Conservation (phyloP, 2,113 vertebrate species). For the Pseudorasbora parva region DNA sequence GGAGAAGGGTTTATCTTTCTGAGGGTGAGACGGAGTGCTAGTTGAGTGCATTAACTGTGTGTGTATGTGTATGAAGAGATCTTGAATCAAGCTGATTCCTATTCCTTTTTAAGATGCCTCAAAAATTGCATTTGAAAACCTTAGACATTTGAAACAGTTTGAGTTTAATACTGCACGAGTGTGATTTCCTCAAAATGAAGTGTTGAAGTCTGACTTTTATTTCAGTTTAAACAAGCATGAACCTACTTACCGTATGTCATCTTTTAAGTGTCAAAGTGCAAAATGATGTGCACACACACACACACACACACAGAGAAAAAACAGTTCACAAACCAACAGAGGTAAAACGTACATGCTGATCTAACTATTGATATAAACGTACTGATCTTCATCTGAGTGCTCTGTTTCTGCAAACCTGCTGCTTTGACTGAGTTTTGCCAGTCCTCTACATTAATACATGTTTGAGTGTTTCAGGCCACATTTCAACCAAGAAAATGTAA, state of each 20-base stretch:
- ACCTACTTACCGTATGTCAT: not conserved
- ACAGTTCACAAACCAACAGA: not conserved
- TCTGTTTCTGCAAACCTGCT: not conserved
- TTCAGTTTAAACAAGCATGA: conserved; percentile 16
- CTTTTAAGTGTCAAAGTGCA: not conserved
- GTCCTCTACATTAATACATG: conserved; percentile 1
- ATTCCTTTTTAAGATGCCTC: too few relatives aligned
- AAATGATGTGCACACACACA: too few relatives aligned
- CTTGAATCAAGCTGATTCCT: not conserved
- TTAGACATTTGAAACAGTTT: not conserved
- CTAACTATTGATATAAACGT: not conserved
- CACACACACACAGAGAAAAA: not conserved
- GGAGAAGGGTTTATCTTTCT: conserved; percentile 37
- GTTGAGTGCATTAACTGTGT: conserved; percentile 1
- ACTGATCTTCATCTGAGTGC: not conserved
- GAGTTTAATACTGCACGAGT: conserved; percentile 15
- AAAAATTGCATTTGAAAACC: too few relatives aligned
- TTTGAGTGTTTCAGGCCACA: not conserved
- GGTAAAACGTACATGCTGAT: not conserved
- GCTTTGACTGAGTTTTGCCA: not conserved
- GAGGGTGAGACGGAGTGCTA: conserved; percentile 39
- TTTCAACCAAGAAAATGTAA: not conserved
- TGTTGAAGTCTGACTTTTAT: not conserved
- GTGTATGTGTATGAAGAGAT: conserved; percentile 8
- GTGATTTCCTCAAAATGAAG: not conserved